Percentiles rank a stretch among this genome's conserved stretches.
Evolutionary conservation across 2,888 invertebrate genomes (phyloP).

Genomic region (Perizoma flavofasciatum): DNA sequence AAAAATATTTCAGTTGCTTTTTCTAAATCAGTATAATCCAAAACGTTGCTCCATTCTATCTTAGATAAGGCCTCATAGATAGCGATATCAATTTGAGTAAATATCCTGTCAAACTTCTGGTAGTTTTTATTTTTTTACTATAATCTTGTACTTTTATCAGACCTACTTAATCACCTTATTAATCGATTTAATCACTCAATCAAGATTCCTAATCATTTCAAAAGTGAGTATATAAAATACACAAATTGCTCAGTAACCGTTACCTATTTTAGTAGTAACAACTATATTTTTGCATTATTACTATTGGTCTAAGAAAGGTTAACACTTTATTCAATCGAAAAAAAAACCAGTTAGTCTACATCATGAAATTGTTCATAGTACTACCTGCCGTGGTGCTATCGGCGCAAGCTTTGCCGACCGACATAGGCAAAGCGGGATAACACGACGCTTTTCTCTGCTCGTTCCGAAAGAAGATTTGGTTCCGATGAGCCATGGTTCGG

Average conservation of each 20-base stretch:
- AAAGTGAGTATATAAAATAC: conserved; percentile 2
- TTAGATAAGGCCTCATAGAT: too few relatives aligned
- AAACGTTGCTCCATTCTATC: too few relatives aligned
- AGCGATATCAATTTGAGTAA: too few relatives aligned
- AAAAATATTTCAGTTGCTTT: too few relatives aligned
- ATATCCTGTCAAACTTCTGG: too few relatives aligned
- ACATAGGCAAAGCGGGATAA: conserved; percentile 1
- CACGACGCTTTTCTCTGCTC: conserved; percentile 9
- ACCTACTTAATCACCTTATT: background rate
- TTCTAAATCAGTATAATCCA: too few relatives aligned
- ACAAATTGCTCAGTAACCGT: background rate
- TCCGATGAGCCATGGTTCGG: conserved; percentile 33
- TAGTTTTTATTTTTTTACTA: too few relatives aligned
- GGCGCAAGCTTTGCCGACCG: conserved; percentile 13
- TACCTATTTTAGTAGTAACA: too few relatives aligned
- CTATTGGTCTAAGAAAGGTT: too few relatives aligned
- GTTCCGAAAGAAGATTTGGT: conserved; percentile 8
- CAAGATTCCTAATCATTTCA: conserved; percentile 6
- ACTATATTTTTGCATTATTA: too few relatives aligned
- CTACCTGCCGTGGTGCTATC: conserved; percentile 17
- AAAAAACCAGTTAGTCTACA: background rate
- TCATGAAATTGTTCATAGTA: conserved; percentile 21
- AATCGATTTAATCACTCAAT: background rate
- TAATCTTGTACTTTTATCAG: too few relatives aligned
- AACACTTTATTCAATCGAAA: too few relatives aligned